Percentiles rank a stretch among this genome's conserved stretches.
These are phyloP conservation scores for Nyctereutes procyonoides DNA, from an alignment of 2,113 vertebrate genomes.

Conservation along the genomic window DNA sequence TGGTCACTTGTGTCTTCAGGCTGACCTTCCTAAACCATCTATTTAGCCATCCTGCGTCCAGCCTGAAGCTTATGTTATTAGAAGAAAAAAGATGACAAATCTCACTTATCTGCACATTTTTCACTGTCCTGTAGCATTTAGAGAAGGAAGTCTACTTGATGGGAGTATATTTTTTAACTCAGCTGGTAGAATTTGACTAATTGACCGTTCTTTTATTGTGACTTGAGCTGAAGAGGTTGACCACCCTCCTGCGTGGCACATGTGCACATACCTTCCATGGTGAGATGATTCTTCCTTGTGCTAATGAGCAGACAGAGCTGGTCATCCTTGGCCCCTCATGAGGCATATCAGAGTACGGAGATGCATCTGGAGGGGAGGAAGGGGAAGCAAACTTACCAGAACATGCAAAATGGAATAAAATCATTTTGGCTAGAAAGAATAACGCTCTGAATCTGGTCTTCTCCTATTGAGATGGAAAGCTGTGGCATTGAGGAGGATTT, in stretches of 20 bases:
- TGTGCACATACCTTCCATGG: neutral
- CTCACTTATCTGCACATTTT: neutral
- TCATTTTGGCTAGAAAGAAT: constrained; percentile 29
- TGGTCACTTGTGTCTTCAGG: neutral
- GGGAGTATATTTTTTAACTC: neutral
- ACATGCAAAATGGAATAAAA: constrained; percentile 57
- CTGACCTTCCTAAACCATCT: neutral
- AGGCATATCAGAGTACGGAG: constrained; percentile 9
- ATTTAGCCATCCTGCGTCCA: neutral
- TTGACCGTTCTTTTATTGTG: neutral
- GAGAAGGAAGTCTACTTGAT: neutral
- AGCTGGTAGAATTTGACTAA: neutral
- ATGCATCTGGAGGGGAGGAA: neutral
- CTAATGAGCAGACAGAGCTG: neutral
- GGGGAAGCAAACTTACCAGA: neutral
- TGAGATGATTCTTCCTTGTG: neutral
- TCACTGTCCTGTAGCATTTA: neutral
- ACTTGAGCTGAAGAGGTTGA: neutral
- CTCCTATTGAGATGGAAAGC: neutral
- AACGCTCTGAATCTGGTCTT: constrained; percentile 23
- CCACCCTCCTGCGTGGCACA: neutral
- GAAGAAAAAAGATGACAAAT: neutral
- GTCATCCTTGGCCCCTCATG: neutral
- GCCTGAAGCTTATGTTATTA: neutral
- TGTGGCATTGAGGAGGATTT: neutral